Evolutionary conservation across 2,888 invertebrate genomes (phyloP).

Genomic region (Microctonus aethiopoides): DNA sequence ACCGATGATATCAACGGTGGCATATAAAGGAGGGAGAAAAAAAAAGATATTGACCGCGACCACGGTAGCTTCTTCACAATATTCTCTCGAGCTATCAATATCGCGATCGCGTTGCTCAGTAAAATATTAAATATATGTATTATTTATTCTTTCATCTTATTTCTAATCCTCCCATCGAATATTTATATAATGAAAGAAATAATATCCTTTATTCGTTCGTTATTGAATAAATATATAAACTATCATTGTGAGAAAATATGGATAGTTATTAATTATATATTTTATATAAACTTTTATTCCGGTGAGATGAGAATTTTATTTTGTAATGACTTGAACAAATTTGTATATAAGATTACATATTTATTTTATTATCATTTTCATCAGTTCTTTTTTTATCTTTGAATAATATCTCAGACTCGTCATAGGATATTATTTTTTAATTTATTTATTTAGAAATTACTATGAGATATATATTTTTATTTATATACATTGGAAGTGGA

Average conservation of each 20-base stretch:
- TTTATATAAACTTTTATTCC: too few species aligned
- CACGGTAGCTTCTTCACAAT: constrained; percentile 20
- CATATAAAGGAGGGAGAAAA: too few species aligned
- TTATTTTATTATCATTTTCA: too few species aligned
- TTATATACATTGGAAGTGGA: too few species aligned
- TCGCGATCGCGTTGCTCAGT: constrained; percentile 18
- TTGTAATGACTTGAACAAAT: constrained; percentile 6
- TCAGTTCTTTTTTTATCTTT: too few species aligned
- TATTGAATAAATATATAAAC: constrained; percentile 16
- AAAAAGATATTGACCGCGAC: constrained; percentile 9
- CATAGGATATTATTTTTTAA: too few species aligned
- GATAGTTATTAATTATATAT: too few species aligned
- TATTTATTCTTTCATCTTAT: constrained; percentile 4
- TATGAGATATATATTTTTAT: too few species aligned
- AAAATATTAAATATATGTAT: not conserved
- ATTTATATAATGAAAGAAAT: not conserved
- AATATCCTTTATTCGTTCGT: constrained; percentile 6
- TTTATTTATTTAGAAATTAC: too few species aligned
- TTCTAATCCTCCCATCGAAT: not conserved
- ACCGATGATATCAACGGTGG: constrained; percentile 39
- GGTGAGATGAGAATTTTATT: constrained; percentile 11
- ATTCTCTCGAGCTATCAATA: constrained; percentile 23
- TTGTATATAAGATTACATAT: not conserved
- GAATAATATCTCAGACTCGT: too few species aligned
- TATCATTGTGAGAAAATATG: not conserved